These are phyloP conservation scores for Drosophila orena DNA, from an alignment of 1,140 invertebrate genomes.

Conservation along the genomic window DNA sequence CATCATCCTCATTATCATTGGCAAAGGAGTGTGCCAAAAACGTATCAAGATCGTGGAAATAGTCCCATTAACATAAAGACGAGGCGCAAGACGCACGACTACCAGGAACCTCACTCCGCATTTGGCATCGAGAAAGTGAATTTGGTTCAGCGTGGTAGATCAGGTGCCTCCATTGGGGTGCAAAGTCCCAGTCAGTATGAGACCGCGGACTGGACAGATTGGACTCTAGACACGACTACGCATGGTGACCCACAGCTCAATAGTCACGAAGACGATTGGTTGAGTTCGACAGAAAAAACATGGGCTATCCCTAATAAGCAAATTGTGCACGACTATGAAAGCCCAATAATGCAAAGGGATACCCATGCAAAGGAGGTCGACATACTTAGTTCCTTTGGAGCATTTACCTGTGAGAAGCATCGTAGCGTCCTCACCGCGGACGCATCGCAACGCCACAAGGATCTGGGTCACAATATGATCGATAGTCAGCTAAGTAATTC, in stretches of 20 bases:
- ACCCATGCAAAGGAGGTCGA: neutral
- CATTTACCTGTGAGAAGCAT: no score
- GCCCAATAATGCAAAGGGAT: neutral
- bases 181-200: conserved; percentile 62
- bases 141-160: neutral
- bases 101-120: neutral
- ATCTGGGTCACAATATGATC: neutral
- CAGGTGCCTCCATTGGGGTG: conserved; percentile 31
- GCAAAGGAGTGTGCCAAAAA: conserved; percentile 24
- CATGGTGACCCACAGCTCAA: neutral
- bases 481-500: neutral
- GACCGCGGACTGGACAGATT: neutral
- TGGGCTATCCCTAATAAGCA: neutral
- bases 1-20: conserved; percentile 16
- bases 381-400: neutral
- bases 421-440: neutral
- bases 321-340: neutral
- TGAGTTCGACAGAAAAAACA: neutral
- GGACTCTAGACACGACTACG: neutral
- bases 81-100: neutral
- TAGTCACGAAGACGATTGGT: no score
- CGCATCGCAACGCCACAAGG: neutral
- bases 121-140: neutral
- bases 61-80: conserved; percentile 57
- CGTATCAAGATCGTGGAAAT: conserved; percentile 60